These are phyloP conservation scores for Excalfactoria chinensis DNA, from an alignment of 2,113 vertebrate species.

Conservation along the genomic window DNA sequence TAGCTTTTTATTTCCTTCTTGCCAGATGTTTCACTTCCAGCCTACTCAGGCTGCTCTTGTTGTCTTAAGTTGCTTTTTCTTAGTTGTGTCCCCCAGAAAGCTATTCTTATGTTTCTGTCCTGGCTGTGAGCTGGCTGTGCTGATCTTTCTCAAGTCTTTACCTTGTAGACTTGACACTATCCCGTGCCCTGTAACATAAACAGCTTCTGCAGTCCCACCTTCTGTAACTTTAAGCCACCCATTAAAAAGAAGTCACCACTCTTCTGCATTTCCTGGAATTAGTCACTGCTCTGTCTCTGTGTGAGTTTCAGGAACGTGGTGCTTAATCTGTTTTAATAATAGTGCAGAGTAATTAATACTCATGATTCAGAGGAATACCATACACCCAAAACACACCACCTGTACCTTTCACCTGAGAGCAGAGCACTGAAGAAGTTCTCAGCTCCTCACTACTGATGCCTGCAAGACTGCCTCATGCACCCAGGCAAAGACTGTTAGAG, in stretches of 20 bases:
- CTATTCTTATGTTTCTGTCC: accelerated
- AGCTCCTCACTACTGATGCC: neutral
- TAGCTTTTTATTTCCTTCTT: neutral
- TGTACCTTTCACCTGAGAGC: neutral
- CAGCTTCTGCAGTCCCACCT: neutral
- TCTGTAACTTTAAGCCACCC: neutral
- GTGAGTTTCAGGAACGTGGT: neutral
- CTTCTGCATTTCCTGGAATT: neutral
- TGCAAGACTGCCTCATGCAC: accelerated
- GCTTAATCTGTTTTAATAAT: neutral
- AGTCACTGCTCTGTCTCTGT: neutral
- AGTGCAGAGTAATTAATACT: neutral
- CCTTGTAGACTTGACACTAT: accelerated
- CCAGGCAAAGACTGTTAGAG: neutral
- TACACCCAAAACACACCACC: neutral
- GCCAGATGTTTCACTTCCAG: neutral
- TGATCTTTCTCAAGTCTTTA: neutral
- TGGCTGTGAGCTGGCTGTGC: accelerated
- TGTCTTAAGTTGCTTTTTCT: neutral
- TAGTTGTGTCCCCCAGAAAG: accelerated
- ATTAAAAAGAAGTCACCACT: neutral
- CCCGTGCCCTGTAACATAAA: neutral
- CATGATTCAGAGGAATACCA: neutral
- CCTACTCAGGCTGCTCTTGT: neutral
- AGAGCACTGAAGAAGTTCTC: neutral